Percentiles rank a stretch among this genome's conserved stretches.
Conservation (phyloP, 1,140 invertebrate genomes). For the Drosophila equinoxialis region DNA sequence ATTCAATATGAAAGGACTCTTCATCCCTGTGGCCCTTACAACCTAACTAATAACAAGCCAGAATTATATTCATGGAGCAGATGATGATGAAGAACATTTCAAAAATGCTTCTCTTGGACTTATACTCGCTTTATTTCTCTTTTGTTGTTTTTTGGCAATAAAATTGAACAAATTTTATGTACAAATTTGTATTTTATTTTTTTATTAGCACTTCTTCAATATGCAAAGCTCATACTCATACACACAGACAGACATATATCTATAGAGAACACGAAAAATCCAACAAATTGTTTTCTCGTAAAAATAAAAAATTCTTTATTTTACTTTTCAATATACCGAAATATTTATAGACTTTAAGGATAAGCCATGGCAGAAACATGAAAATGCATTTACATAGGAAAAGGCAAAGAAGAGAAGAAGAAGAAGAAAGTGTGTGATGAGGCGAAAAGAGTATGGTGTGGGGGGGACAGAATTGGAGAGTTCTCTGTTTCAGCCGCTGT, state of each 20-base stretch:
- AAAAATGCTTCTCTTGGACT: background rate
- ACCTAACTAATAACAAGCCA: background rate
- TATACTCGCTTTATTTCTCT: background rate
- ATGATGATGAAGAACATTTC: background rate
- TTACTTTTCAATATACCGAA: constrained; percentile 64
- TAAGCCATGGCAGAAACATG: constrained; percentile 72
- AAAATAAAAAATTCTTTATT: constrained; percentile 68
- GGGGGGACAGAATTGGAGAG: constrained; percentile 9
- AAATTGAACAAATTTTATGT: constrained; percentile 75
- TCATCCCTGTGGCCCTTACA: no score
- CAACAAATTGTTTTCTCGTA: constrained; percentile 62
- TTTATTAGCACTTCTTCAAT: constrained; percentile 74
- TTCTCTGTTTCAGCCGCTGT: constrained; percentile 29
- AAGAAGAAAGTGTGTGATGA: background rate
- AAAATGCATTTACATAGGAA: constrained; percentile 79
- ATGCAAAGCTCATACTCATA: constrained; percentile 57
- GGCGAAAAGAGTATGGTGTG: background rate
- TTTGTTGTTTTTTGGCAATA: constrained; percentile 48
- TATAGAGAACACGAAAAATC: constrained; percentile 25
- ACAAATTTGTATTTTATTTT: constrained; percentile 77
- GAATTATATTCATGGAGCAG: background rate
- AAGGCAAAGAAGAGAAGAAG: background rate
- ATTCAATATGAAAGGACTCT: background rate
- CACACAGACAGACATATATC: constrained; percentile 21
- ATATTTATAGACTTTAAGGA: constrained; percentile 80